These are phyloP conservation scores for Palythoa caribaeorum DNA, from an alignment of 92 coral and sea anemone genomes.

Conservation along the genomic window DNA sequence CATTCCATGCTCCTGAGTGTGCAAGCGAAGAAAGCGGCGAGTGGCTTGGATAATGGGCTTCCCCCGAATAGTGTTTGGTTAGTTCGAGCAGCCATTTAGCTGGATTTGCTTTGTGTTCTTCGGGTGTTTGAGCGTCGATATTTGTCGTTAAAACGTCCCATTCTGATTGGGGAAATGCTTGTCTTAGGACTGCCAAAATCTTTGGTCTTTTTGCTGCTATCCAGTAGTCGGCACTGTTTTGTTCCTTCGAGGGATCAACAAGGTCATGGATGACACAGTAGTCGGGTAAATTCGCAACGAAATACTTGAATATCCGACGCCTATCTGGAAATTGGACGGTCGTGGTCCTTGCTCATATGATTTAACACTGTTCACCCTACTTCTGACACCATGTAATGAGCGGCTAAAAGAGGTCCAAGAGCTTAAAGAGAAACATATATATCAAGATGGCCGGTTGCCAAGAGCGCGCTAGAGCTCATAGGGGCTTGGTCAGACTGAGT, in stretches of 20 bases:
- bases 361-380: no score
- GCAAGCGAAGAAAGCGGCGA: no score
- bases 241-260: constrained; percentile 46
- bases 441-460: not conserved
- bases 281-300: not conserved
- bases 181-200: not conserved
- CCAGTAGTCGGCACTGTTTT: constrained; percentile 60
- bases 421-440: not conserved
- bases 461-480: no score
- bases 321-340: constrained; percentile 11
- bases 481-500: no score
- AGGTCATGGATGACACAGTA: not conserved
- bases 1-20: no score
- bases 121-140: no score
- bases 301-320: not conserved
- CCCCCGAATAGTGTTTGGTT: no score
- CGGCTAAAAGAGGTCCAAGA: no score
- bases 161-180: constrained; percentile 49
- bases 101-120: no score
- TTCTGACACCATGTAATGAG: no score
- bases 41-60: no score
- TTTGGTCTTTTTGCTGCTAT: constrained; percentile 46
- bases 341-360: constrained; percentile 3
- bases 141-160: constrained; percentile 34
- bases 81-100: no score